Base-by-base conservation (phyloP, 2,113 vertebrate species). In the Psophia crepitans region DNA sequence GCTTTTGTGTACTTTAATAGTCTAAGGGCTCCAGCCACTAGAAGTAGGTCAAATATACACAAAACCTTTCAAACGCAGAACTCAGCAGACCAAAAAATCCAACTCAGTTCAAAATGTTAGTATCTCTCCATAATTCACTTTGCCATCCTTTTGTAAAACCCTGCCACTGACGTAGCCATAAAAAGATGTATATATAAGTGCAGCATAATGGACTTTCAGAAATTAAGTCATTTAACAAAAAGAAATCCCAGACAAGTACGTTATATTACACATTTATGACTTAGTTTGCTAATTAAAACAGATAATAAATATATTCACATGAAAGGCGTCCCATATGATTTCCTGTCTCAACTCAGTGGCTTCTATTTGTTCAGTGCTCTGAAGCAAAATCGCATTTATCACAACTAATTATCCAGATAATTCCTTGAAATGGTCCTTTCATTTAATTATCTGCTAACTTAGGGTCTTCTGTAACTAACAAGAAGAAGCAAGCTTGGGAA, bases 401-500 rank as follows among this genome's bases (percentile, higher is more conserved):
- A 88, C 48, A 84, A 87, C 64, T 97, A 97, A 96, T 82, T 97
- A 75, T 82, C 57, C 63, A 89, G 85, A 88, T 93, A 96, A 96
- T 93, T 97, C 75, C 43, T 91, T 96, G 86, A 93, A 97, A 89
- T 82, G 43, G 69, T 87, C 56, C 56, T 91, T 96, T 95, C 93
- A 64, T 97, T 96, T 89, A 94, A 96, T 92, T 90, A 90, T 89
- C 76, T 68, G 93, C 51, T 82, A 92, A 87, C 57, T 68, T 17
- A 32, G 75, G 81, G 51, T 85, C 75, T 91, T 84, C 84, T 3
- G 1, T 93, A 96, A 89, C 88, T 87, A 94, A 91, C 39, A 93
- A 61, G 18, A 79, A 83, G 74, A 75, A 63, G 26, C 3, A 0
- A 92, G 58, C 46, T 53, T 7, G 28, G 82, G 43, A 81, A 92